Percentiles rank a stretch among this genome's conserved stretches.
Conservation (phyloP, 2,797 vertebrate genomes). For the Acrossocheilus fasciatus region DNA sequence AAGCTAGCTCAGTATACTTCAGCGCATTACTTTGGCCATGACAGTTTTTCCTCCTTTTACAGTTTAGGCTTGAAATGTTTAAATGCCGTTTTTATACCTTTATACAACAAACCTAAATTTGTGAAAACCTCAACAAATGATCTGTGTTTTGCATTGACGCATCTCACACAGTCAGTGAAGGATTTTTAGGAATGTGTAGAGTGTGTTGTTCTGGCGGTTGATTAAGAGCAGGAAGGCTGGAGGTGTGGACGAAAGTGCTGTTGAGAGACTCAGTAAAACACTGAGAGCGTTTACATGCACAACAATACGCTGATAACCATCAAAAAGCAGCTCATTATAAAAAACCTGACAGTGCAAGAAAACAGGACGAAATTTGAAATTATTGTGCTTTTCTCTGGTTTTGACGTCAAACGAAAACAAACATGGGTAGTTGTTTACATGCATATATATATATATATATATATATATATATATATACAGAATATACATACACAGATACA, state of each 20-base stretch:
- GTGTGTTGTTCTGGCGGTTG: constrained; percentile 26
- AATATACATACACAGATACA: neutral
- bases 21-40: neutral
- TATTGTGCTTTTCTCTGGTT: neutral
- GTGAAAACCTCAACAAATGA: neutral
- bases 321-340: neutral
- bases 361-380: neutral
- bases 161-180: constrained; percentile 9
- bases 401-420: constrained; percentile 3
- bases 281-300: constrained; percentile 6
- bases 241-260: constrained; percentile 4
- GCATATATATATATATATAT: too few relatives aligned
- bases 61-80: neutral
- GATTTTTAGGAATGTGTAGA: constrained; percentile 12
- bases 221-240: constrained; percentile 18
- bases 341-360: constrained; percentile 6
- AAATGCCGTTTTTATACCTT: neutral
- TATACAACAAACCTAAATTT: neutral
- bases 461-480: neutral
- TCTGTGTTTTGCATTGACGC: constrained; percentile 3
- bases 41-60: neutral
- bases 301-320: constrained; percentile 27
- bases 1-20: neutral
- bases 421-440: neutral
- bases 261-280: constrained; percentile 25